Percentiles rank a stretch among this genome's conserved stretches.
Conservation (phyloP, 1,140 invertebrate genomes). For the Drosophila equinoxialis region DNA sequence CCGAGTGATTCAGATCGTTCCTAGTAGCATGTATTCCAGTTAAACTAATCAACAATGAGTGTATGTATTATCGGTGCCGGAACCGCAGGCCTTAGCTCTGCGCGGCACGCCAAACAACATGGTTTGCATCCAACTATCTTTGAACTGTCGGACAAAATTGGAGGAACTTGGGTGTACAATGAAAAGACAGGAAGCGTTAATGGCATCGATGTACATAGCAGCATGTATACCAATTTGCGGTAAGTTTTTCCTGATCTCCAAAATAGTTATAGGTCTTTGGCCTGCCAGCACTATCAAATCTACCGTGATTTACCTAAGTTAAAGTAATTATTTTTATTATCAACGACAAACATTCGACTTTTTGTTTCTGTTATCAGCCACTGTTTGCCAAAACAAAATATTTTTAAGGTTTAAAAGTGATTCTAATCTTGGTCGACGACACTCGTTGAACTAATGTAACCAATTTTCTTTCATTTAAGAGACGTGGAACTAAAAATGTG, state of each 20-base stretch:
- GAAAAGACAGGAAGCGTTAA: slow-evolving; percentile 87
- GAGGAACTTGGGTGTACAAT: slow-evolving; percentile 95
- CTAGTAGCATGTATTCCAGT: slow-evolving; percentile 7
- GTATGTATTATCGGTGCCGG: slow-evolving; percentile 89
- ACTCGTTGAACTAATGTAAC: too few species aligned
- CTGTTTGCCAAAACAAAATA: too few species aligned
- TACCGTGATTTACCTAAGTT: background rate
- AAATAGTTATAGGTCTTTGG: too few species aligned
- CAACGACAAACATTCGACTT: background rate
- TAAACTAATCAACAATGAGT: slow-evolving; percentile 39
- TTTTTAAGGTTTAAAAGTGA: background rate
- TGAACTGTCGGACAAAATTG: slow-evolving; percentile 89
- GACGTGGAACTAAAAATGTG: too few species aligned
- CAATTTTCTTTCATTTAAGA: too few species aligned
- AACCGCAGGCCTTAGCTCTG: slow-evolving; percentile 89
- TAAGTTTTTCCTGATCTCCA: slow-evolving; percentile 17
- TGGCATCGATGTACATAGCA: slow-evolving; percentile 92
- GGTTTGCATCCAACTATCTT: slow-evolving; percentile 87
- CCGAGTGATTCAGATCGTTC: slow-evolving; percentile 16
- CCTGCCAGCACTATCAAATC: background rate
- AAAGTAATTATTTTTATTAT: background rate
- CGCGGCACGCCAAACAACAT: slow-evolving; percentile 85
- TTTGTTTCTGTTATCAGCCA: background rate
- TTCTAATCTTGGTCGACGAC: too few species aligned
- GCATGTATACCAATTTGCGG: slow-evolving; percentile 89